phyloP scores from a whole-genome alignment of 2,113 vertebrate species.

The Aramus guarauna region DNA sequence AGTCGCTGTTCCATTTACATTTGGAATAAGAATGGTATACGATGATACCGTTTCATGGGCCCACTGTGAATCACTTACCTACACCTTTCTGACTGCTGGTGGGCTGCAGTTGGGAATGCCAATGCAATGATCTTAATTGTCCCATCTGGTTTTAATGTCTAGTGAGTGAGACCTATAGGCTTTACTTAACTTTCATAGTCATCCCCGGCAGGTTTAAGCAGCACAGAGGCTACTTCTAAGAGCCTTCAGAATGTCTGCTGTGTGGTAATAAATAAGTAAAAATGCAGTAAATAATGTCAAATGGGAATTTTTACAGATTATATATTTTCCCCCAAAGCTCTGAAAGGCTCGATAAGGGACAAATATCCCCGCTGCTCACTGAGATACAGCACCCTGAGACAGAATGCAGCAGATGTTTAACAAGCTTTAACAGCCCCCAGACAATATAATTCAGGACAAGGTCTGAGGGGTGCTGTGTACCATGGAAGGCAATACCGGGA shows the following conservation, averaged over 20 bases:
- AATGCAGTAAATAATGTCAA: neutral
- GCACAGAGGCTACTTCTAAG: neutral
- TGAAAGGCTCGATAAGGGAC: neutral
- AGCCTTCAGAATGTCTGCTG: neutral
- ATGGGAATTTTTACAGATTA: neutral
- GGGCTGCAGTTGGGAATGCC: neutral
- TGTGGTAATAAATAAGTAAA: neutral
- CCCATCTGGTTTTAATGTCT: neutral
- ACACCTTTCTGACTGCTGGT: neutral
- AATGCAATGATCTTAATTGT: neutral
- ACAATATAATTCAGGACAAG: neutral
- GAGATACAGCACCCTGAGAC: neutral
- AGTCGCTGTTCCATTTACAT: neutral
- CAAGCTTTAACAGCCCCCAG: neutral
- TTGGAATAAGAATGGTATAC: neutral
- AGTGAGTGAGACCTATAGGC: neutral
- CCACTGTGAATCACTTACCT: neutral
- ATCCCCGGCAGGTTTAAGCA: neutral
- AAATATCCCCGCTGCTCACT: neutral
- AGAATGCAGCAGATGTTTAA: neutral
- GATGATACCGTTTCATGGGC: neutral
- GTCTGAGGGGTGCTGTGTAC: neutral
- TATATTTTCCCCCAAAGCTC: neutral
- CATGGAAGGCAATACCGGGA: neutral
- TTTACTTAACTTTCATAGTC: neutral